Conservation (phyloP, 1,140 invertebrate genomes). For the Tetranychus cinnabarinus region DNA sequence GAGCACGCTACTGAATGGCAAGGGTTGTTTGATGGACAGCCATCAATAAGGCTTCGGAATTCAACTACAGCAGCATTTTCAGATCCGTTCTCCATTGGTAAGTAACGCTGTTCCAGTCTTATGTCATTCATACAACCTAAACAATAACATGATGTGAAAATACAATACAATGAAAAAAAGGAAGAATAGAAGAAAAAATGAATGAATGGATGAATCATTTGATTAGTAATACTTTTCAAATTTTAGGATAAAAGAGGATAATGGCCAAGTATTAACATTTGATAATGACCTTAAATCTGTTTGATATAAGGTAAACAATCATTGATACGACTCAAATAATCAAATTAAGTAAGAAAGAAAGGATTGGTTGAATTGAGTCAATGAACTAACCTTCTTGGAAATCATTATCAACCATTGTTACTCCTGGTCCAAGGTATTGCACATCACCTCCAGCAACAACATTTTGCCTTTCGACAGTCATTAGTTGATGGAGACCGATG, state of each 20-base stretch:
- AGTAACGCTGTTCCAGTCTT: slow-evolving; percentile 65
- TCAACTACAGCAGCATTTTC: slow-evolving; percentile 84
- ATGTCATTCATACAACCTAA: slow-evolving; percentile 57
- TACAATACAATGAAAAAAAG: neutral
- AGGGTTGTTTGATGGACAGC: slow-evolving; percentile 78
- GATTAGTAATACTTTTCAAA: neutral
- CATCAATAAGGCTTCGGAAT: slow-evolving; percentile 61
- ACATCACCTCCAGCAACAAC: slow-evolving; percentile 84
- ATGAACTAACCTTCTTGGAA: slow-evolving; percentile 52
- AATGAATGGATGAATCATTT: neutral
- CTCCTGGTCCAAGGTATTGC: slow-evolving; percentile 50
- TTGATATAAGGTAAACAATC: no score
- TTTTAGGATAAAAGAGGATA: neutral
- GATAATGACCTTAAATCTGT: no score
- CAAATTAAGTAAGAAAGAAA: neutral
- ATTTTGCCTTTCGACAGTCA: slow-evolving; percentile 74
- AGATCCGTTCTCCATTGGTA: slow-evolving; percentile 78
- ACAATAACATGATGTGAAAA: neutral
- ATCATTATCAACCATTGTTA: slow-evolving; percentile 77
- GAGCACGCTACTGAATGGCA: slow-evolving; percentile 57
- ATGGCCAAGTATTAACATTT: no score
- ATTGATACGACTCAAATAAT: neutral
- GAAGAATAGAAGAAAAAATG: neutral
- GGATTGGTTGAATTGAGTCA: neutral
- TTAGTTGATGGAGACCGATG: slow-evolving; percentile 57